phyloP scores from a whole-genome alignment of 2,113 vertebrate genomes.

The Baryphthengus martii region DNA sequence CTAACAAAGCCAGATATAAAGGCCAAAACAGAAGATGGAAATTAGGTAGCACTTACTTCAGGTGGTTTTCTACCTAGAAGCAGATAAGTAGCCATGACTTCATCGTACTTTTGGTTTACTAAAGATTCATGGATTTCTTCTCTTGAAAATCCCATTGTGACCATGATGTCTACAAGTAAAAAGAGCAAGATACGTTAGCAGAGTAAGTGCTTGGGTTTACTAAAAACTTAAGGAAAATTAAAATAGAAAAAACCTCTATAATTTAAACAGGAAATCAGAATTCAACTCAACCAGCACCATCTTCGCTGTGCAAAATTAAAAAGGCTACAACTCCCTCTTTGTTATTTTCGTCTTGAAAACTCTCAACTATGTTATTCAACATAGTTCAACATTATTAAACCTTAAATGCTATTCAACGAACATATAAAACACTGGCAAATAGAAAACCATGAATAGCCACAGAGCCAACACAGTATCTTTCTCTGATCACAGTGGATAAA shows the following conservation, averaged over 20 bases:
- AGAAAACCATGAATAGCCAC: not conserved
- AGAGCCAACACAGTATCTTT: not conserved
- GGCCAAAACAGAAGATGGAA: not conserved
- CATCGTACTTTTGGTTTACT: constrained; percentile 91
- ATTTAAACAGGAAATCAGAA: not conserved
- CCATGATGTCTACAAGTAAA: constrained; percentile 87
- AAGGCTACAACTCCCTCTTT: not conserved
- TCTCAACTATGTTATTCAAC: not conserved
- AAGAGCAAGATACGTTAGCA: not conserved
- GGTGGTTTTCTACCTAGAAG: constrained; percentile 94
- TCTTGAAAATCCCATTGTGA: constrained; percentile 96
- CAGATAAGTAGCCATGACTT: constrained; percentile 97
- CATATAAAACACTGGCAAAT: not conserved
- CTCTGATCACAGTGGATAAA: not conserved
- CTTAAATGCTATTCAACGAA: not conserved
- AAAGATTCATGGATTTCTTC: constrained; percentile 95
- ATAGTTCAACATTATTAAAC: not conserved
- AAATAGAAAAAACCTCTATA: not conserved
- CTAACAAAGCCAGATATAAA: not conserved
- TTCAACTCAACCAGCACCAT: not conserved
- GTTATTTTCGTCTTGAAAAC: not conserved
- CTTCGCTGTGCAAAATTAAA: not conserved
- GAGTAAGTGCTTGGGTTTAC: not conserved
- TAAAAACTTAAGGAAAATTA: not conserved
- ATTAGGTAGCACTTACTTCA: constrained; percentile 79